phyloP scores from a whole-genome alignment of 2,888 invertebrate genomes.

The Onthophagus sagittarius region DNA sequence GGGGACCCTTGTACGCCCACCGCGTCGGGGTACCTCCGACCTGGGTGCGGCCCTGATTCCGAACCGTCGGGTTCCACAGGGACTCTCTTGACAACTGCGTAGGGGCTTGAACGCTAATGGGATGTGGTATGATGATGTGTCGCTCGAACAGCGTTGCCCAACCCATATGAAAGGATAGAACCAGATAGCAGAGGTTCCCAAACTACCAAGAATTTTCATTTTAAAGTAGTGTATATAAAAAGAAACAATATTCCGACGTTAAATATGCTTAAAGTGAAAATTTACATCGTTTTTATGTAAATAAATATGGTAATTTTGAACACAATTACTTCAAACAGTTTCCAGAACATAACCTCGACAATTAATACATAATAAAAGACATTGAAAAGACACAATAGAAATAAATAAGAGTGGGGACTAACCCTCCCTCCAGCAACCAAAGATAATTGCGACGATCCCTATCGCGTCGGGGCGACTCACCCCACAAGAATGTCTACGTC shows the following conservation, averaged over 20 bases:
- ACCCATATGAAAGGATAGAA: slow-evolving; percentile 2
- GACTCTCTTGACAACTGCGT: slow-evolving; percentile 38
- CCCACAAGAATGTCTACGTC: not conserved
- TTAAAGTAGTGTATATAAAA: too few relatives aligned
- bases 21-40: slow-evolving; percentile 30
- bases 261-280: too few relatives aligned
- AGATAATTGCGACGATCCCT: not conserved
- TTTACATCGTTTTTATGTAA: too few relatives aligned
- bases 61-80: slow-evolving; percentile 40
- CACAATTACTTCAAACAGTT: not conserved
- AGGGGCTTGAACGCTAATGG: slow-evolving; percentile 37
- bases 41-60: slow-evolving; percentile 42
- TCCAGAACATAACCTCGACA: not conserved
- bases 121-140: slow-evolving; percentile 27
- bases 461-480: not conserved
- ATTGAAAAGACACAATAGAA: not conserved
- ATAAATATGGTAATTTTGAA: not conserved
- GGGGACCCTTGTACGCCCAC: slow-evolving; percentile 25
- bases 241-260: too few relatives aligned
- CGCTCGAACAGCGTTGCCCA: slow-evolving; percentile 3
- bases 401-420: not conserved
- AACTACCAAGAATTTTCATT: not conserved
- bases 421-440: not conserved
- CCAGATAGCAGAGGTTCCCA: not conserved
- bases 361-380: not conserved